Percentiles rank a stretch among this genome's conserved stretches.
Conservation (phyloP, 2,113 vertebrate species). For the Strix uralensis region DNA sequence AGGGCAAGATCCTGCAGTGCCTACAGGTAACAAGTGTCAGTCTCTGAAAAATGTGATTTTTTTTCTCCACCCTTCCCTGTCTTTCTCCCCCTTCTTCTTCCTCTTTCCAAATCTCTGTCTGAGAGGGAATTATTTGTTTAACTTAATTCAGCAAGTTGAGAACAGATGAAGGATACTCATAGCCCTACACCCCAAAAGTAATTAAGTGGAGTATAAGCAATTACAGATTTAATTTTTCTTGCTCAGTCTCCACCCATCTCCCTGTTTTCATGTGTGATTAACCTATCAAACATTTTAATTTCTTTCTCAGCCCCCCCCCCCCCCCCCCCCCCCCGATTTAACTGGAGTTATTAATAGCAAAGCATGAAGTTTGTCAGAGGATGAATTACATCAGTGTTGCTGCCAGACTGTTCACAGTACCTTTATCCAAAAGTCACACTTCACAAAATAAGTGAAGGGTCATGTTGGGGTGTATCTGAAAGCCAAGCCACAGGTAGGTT, state of each 20-base stretch:
- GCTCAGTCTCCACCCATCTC: not conserved
- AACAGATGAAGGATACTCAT: not conserved
- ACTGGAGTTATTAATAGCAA: not conserved
- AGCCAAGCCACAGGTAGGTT: not conserved
- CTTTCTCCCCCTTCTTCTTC: not conserved
- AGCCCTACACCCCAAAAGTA: not conserved
- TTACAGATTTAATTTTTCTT: not conserved
- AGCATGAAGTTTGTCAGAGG: not conserved
- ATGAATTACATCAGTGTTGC: not conserved
- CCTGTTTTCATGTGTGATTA: not conserved
- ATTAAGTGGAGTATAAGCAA: not conserved
- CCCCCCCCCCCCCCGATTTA: fast-evolving
- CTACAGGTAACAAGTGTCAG: not conserved
- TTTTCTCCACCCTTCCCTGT: not conserved
- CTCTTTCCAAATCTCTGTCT: not conserved
- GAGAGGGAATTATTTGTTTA: not conserved
- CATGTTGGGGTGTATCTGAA: not conserved
- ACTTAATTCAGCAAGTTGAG: not conserved
- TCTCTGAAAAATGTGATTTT: not conserved
- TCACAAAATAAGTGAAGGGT: not conserved
- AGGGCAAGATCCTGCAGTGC: not conserved
- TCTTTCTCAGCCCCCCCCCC: not conserved
- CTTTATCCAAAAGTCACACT: not conserved
- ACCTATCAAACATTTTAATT: not conserved
- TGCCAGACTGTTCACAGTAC: not conserved